These are phyloP conservation scores for Drosophila antonietae DNA, from an alignment of 2,888 invertebrate species.

Conservation along the genomic window DNA sequence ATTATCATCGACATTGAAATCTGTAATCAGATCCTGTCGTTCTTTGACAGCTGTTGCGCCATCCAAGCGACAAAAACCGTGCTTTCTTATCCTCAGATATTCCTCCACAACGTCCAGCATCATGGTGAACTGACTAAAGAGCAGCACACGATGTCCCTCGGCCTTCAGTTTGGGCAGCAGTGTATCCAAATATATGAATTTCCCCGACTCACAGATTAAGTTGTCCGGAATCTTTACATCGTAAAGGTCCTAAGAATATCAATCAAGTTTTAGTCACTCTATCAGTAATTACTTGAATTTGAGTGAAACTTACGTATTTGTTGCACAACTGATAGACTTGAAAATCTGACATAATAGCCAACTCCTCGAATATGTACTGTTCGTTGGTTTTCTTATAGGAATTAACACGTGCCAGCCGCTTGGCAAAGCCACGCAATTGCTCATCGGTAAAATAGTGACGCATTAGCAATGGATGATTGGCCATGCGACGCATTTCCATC, in stretches of 20 bases:
- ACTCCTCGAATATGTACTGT: conserved; percentile 93
- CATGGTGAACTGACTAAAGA: conserved; percentile 99
- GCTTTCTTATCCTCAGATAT: conserved; percentile 90
- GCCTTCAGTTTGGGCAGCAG: conserved; percentile 90
- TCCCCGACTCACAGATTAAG: conserved; percentile 93
- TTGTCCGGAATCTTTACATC: conserved; percentile 88
- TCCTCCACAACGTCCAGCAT: conserved; percentile 96
- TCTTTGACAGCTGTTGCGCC: conserved; percentile 94
- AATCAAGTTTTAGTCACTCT: neutral
- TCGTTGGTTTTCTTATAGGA: conserved; percentile 91
- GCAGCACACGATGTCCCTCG: conserved; percentile 92
- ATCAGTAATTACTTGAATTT: conserved; percentile 73
- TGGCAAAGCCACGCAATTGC: conserved; percentile 88
- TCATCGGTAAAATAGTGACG: conserved; percentile 90
- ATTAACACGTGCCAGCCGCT: conserved; percentile 88
- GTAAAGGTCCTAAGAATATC: conserved; percentile 86
- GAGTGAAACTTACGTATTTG: conserved; percentile 85
- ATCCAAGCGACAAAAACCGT: conserved; percentile 93
- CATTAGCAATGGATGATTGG: conserved; percentile 96
- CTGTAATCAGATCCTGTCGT: conserved; percentile 95
- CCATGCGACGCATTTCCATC: conserved; percentile 96
- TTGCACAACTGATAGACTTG: conserved; percentile 93
- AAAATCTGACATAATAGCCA: conserved; percentile 95
- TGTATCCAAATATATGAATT: conserved; percentile 92
- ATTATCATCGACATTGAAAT: conserved; percentile 91